Evolutionary conservation across 2,888 invertebrate genomes (phyloP), one percentile per base, ranked within the genome.

Genomic region (Phaedon cochleariae): DNA sequence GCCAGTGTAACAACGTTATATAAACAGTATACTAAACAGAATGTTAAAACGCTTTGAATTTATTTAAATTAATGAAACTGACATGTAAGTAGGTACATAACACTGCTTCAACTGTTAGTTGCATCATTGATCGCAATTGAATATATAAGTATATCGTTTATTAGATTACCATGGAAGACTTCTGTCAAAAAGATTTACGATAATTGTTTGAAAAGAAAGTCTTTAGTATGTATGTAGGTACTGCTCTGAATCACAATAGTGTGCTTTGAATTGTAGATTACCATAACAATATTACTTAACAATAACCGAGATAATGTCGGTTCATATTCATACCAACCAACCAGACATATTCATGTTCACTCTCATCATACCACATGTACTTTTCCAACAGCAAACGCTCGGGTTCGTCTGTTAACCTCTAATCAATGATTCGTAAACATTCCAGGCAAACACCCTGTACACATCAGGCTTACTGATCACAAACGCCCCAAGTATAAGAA

Each of bases 101-200:
- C n/a, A 51, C 17, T 26, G 51, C 20, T 21, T 21, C 21, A 51
- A 29, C 15, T 26, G 20, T 18, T 15, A 10, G 31, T 52, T 52
- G 52, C 52, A 52, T 31, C 29, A 52, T 15, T 31, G 52, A 10
- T 2, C 5, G 12, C 52, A 52, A 31, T 52, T 18, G 6, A 52
- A 29, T 52, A 52, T 52, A 31, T 31, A 52, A 52, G 29, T 52
- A 29, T 17, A 52, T 29, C 52, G 52, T 31, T 22, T 31, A 18
- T 52, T 31, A 18, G 31, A 29, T 5, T 26, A 26, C 31, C 15
- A 15, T 41, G 12, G 15, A 15, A 41, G 41, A 41, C 41, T 41
- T 26, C 26, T 34, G 34, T 7, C 34, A 34, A 34, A 34, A 34
- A 34, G 9, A 34, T 34, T 34, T 34, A 34, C 10, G 34, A 34